These are phyloP conservation scores for Engystomops pustulosus DNA, from an alignment of 2,113 vertebrate genomes.

Conservation along the genomic window DNA sequence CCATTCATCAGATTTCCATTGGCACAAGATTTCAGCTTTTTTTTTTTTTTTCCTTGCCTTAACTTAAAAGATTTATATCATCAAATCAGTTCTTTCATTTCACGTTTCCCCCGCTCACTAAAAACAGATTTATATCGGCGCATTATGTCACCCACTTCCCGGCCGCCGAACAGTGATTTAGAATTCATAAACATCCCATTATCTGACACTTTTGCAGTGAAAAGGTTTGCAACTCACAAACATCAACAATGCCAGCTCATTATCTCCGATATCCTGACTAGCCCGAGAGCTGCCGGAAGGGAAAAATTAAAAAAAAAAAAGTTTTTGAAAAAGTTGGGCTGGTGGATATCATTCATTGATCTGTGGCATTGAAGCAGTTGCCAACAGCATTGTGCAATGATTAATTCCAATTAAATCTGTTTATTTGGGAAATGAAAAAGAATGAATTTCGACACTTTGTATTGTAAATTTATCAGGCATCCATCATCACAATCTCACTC, in stretches of 20 bases:
- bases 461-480: no score
- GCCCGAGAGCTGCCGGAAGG: constrained; percentile 62
- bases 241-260: constrained; percentile 70
- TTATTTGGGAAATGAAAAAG: no score
- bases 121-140: constrained; percentile 79
- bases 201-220: constrained; percentile 76
- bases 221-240: constrained; percentile 70
- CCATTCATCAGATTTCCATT: constrained; percentile 70
- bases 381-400: neutral
- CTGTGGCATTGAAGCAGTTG: neutral
- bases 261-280: constrained; percentile 70
- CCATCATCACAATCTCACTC: neutral
- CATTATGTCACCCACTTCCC: constrained; percentile 79
- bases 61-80: constrained; percentile 78
- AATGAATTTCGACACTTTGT: neutral
- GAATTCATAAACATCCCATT: constrained; percentile 84
- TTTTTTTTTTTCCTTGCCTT: constrained; percentile 68
- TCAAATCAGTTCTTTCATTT: constrained; percentile 73
- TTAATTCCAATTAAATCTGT: constrained; percentile 10
- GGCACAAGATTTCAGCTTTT: neutral
- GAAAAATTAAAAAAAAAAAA: neutral
- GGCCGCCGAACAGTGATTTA: constrained; percentile 81
- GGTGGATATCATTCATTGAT: neutral
- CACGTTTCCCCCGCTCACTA: constrained; percentile 79
- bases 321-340: neutral